Evolutionary conservation across 2,797 vertebrate species (phyloP), one percentile per base, ranked within the genome.

Genomic region (Smutsia gigantea): DNA sequence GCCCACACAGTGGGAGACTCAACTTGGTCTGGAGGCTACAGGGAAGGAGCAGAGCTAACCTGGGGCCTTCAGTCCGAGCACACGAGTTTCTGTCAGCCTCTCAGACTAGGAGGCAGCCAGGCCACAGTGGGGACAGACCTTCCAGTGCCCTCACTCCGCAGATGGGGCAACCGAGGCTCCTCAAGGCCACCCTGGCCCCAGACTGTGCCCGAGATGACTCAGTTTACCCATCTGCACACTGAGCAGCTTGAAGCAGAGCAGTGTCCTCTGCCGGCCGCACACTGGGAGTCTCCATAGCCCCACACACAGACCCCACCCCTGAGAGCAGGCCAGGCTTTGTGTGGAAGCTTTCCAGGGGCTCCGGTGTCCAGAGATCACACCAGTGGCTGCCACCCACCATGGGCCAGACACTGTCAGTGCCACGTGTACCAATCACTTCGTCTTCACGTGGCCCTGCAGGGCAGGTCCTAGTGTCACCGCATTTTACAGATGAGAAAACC

Each of bases 1-100:
- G 95, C 95, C 57, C 3, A 81, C 93, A 93, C 92, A 91, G 96
- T 96, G 93, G 97, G 97, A 97, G 98, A 98, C 97, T 93, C 97
- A 97, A 97, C 96, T 5, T 81, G 95, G 89, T 81, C 92, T 90
- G 88, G 96, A 95, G 93, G 92, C 96, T 96, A 46, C 84, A 90
- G 84, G 95, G 96, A 93, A 96, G 98, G 91, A 97, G 92, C 97
- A 90, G 72, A 94, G 98, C 90, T 97, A 96, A 97, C 92, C 94
- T 77, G 81, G 72, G 95, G 96, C 4, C 96, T 78, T 83, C 89
- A 51, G 93, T 87, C 96, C 49, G 34, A 93, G 72, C 82, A 93
- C 90, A 96, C 75, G 92, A 92, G 94, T 97, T 89, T 93, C 66
- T 96, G 92, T 98, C 94, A 83, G 96, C 94, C 90, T 96, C 88